phyloP scores from a whole-genome alignment of 92 coral and sea anemone genomes.

The Scolanthus callimorphus region DNA sequence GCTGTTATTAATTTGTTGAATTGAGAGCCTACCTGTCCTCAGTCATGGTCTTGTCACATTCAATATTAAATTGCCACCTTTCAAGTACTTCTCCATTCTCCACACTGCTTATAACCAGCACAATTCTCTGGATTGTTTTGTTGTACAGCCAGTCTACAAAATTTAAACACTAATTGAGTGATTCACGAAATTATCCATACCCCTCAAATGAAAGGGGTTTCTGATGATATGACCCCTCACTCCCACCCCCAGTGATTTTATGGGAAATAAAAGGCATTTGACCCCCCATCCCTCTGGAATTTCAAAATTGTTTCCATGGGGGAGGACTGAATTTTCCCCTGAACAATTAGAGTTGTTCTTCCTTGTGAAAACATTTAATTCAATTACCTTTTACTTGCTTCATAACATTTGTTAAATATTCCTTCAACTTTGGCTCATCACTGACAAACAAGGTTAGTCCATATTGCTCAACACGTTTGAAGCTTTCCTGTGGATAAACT shows the following conservation, averaged over 20 bases:
- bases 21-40: constrained; percentile 32
- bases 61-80: constrained; percentile 97
- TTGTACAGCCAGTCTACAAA: constrained; percentile 78
- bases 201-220: too few species aligned
- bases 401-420: constrained; percentile 74
- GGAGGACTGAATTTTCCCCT: too few species aligned
- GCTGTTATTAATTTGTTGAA: too few species aligned
- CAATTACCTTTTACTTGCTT: constrained; percentile 91
- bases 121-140: constrained; percentile 86
- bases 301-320: too few species aligned
- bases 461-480: constrained; percentile 83
- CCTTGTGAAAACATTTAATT: too few species aligned
- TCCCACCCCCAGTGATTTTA: too few species aligned
- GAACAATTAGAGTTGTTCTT: too few species aligned
- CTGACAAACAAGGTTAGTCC: constrained; percentile 83
- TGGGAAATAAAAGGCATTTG: too few species aligned
- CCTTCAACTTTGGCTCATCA: constrained; percentile 71
- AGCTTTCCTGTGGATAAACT: constrained; percentile 79
- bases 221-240: too few species aligned
- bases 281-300: too few species aligned
- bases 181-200: too few species aligned
- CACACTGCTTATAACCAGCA: constrained; percentile 77
- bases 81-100: constrained; percentile 76
- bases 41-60: constrained; percentile 63
- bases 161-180: too few species aligned